These are phyloP conservation scores for Idaea straminata DNA, from an alignment of 2,888 invertebrate species.

Conservation along the genomic window DNA sequence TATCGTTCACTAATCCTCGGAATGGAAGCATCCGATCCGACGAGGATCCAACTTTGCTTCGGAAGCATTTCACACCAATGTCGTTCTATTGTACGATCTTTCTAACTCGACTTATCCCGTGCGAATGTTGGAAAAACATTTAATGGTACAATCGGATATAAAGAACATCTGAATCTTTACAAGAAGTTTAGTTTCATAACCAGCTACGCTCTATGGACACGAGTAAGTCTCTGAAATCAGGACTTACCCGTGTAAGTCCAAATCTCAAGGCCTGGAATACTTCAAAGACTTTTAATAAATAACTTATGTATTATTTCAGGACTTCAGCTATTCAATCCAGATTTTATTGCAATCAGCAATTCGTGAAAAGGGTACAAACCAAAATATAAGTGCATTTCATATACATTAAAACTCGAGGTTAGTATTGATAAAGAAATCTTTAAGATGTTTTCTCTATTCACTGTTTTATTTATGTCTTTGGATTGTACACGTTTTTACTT, in stretches of 20 bases:
- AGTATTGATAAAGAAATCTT: not conserved
- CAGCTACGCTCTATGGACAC: no score
- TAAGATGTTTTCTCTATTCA: not conserved
- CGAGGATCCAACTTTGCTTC: conserved; percentile 45
- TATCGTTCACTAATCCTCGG: conserved; percentile 54
- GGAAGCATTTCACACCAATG: conserved; percentile 35
- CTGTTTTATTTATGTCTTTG: not conserved
- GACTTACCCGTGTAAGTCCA: no score
- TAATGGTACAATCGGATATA: not conserved
- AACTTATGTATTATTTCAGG: no score
- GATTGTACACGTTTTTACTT: not conserved
- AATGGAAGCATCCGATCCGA: conserved; percentile 36
- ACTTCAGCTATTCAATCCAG: no score
- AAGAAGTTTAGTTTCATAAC: not conserved
- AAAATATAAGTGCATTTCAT: no score
- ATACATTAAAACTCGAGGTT: no score
- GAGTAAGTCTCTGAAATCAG: no score
- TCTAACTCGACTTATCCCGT: conserved; percentile 44
- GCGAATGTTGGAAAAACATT: conserved; percentile 30
- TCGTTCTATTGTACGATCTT: conserved; percentile 26
- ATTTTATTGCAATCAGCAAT: no score
- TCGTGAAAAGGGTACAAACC: no score
- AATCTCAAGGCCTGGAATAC: no score
- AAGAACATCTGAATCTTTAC: not conserved
- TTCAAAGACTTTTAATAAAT: no score